Conservation (phyloP, 2,113 vertebrate genomes). For the Saccopteryx bilineata region DNA sequence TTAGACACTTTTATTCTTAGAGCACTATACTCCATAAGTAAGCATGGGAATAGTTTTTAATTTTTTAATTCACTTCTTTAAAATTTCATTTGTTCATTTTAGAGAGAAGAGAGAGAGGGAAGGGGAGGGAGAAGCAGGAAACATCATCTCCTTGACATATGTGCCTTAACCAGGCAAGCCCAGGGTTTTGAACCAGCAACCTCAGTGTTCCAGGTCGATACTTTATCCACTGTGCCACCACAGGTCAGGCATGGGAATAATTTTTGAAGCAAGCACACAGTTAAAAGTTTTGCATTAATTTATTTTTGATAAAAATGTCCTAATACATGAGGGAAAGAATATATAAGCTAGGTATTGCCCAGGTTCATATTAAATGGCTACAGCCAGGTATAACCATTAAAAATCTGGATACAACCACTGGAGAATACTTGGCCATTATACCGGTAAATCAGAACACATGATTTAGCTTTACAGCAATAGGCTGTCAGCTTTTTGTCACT, state of each 20-base stretch:
- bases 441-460: slow-evolving; percentile 60
- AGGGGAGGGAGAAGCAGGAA: too few relatives aligned
- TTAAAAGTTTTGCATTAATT: not conserved
- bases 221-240: too few relatives aligned
- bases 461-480: slow-evolving; percentile 54
- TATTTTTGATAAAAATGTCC: slow-evolving; percentile 28
- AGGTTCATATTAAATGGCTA: slow-evolving; percentile 69
- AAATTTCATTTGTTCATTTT: too few relatives aligned
- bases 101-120: too few relatives aligned
- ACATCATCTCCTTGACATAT: too few relatives aligned
- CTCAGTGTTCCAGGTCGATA: too few relatives aligned
- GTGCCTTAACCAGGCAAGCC: too few relatives aligned
- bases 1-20: not conserved
- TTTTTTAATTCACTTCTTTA: too few relatives aligned
- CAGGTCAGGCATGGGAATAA: not conserved
- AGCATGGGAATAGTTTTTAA: not conserved
- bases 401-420: slow-evolving; percentile 4
- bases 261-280: not conserved
- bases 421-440: slow-evolving; percentile 55
- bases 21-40: not conserved
- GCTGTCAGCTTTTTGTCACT: slow-evolving; percentile 65
- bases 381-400: slow-evolving; percentile 64
- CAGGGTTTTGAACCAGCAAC: too few relatives aligned
- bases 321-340: slow-evolving; percentile 22
- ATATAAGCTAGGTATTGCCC: slow-evolving; percentile 30